Base-by-base conservation (phyloP, 2,888 invertebrate genomes). In the Athalia cordata region DNA sequence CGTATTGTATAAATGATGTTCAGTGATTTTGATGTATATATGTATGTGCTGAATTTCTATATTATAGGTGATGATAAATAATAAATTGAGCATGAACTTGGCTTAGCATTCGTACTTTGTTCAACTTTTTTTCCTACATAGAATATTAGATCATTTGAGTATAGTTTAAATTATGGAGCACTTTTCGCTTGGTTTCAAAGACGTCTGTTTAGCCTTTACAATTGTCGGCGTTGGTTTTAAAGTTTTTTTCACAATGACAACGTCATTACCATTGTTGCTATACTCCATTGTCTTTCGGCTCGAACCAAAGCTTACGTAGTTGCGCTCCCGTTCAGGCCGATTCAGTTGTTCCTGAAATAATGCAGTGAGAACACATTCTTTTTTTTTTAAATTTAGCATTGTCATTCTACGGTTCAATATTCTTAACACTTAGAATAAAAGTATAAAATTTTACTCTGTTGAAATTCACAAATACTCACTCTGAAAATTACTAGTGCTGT, bases 231-330 rank as follows among this genome's bases (percentile, higher is more conserved):
- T 7, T 8, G 80, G 29, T 3, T 74, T 81, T 6, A 70, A 11
- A 8, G 84, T 80, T 82, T 83, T 84, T 15, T 85, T 83, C 68
- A 88, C 81, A 50, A 89, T 85, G 8, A 90, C 87, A 7, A 89
- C 85, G 45, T 88, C 85, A 79, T 90, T 90, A 57, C 90, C 90
- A 80, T 87, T 86, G 81, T 82, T 90, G 78, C 87, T 88, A 80
- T 90, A 90, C 74, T 87, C 86, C 78, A 85, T 86, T 8, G 87
- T 88, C 78, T 89, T 85, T 55, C 90, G 86, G 80, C 89, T 89
- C 47, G 79, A 82, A 6, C 90, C 90, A 78, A 88, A 88, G 78
- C 84, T 87, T 62, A 90, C 78, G 79, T 87, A 90, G 75, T 84
- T 88, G 29, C 29, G 29, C 4, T 81, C 80, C 4, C 80, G 77